Base-by-base conservation (phyloP, 2,888 invertebrate species). In the Slavum lentiscoides region DNA sequence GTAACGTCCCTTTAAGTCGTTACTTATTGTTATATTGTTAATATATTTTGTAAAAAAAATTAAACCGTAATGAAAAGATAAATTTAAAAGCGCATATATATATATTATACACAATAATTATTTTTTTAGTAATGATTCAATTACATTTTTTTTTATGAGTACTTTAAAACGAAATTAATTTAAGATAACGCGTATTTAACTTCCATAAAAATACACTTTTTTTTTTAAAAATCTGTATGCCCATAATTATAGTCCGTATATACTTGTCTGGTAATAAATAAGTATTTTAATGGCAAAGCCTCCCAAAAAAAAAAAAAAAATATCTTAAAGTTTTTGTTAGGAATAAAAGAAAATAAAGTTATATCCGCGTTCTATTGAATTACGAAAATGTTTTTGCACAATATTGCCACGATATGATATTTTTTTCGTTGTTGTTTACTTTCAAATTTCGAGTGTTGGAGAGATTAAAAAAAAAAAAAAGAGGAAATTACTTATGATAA, bases 311-410 rank as follows among this genome's bases (percentile, higher is more conserved):
- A 30, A 30, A 30, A 17, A 58, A 43, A 59, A 43, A 43, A 43
- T 11, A 61, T n/a, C 39, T 43, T 37, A 43, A 49, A 61, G 21
- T 43, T 21, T 59, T 61, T 23, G 43, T 61, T 21, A 19, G 30
- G 59, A 15, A 70, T n/a, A 21, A 70, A 59, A 59, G 37, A 66
- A 70, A n/a, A 58, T 58, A 58, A 19, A 37, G 37, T 7, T n/a
- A 59, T 43, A 17, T n/a, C n/a, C n/a, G 59, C 15, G 4, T 58
- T 55, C 58, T 37, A 58, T 58, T 37, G 37, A 58, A 69, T 59
- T 43, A 9, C 11, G 15, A 15, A 59, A 13, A 72, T 43, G 17
- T 72, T 43, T 69, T 69, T 69, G 2, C 19, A 37, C 21, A 59
- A 21, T n/a, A 19, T 19, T 58, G n/a, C 62, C 30, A 30, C 4